phyloP scores from a whole-genome alignment of 2,113 vertebrate species.

The Nothocercus nigrocapillus region DNA sequence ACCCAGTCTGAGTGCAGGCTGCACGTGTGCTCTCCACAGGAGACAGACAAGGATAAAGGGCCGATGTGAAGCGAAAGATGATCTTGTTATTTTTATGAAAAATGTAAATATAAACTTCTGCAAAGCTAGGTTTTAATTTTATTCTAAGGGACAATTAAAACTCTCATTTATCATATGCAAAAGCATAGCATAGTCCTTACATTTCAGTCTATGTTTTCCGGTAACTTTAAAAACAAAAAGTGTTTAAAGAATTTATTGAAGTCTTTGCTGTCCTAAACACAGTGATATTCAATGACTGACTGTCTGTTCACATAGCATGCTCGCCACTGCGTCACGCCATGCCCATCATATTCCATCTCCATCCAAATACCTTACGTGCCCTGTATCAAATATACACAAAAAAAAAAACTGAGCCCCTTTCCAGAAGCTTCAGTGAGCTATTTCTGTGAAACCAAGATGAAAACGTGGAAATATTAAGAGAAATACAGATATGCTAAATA shows the following conservation, averaged over 20 bases:
- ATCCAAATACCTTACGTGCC: accelerated
- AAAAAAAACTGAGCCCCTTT: neutral
- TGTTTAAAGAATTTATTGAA: neutral
- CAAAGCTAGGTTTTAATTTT: neutral
- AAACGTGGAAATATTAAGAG: neutral
- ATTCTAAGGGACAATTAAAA: neutral
- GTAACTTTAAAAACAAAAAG: neutral
- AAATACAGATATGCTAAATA: neutral
- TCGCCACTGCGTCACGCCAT: neutral
- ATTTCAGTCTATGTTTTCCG: neutral
- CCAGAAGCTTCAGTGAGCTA: neutral
- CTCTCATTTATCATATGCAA: neutral
- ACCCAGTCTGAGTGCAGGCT: neutral
- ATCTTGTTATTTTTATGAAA: neutral
- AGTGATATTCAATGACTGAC: neutral
- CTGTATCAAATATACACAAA: neutral
- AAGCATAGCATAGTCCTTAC: neutral
- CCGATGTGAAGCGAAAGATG: neutral
- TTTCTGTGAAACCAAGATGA: neutral
- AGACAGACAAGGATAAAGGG: neutral
- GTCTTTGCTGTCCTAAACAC: neutral
- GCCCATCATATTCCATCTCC: neutral
- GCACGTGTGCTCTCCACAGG: neutral
- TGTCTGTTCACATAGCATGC: neutral
- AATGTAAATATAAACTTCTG: neutral